These are phyloP conservation scores for Eulimnadia texana DNA, from an alignment of 1,140 invertebrate species.

Conservation along the genomic window DNA sequence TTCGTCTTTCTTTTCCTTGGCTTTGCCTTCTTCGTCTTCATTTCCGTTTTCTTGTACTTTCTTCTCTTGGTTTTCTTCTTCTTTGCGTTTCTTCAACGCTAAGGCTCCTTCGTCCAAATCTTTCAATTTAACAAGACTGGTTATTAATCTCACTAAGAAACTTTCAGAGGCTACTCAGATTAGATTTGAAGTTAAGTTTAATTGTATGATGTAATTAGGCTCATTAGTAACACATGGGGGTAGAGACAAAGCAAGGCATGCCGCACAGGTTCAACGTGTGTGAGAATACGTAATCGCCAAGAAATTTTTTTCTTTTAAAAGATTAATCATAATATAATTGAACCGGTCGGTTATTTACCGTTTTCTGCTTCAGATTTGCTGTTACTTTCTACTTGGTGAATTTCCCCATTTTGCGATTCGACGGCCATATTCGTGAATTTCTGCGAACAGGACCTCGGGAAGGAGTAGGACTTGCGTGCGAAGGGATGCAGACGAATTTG, in stretches of 20 bases:
- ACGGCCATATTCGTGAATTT: conserved; percentile 12
- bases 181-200: no score
- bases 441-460: background rate
- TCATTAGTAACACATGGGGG: no score
- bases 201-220: no score
- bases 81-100: conserved; percentile 13
- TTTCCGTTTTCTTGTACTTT: conserved; percentile 4
- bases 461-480: background rate
- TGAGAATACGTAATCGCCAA: no score
- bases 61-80: conserved; percentile 14
- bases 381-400: background rate
- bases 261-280: no score
- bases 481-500: background rate
- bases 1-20: conserved; percentile 42
- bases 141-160: no score
- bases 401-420: conserved; percentile 5
- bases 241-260: no score
- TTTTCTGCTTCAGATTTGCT: background rate
- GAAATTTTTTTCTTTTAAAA: no score
- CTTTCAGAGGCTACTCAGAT: no score
- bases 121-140: no score
- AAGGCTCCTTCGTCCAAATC: background rate
- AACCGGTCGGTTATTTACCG: no score
- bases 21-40: conserved; percentile 16
- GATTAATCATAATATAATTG: no score